phyloP scores from a whole-genome alignment of 2,113 vertebrate genomes.

The Macheiramphus alcinus region DNA sequence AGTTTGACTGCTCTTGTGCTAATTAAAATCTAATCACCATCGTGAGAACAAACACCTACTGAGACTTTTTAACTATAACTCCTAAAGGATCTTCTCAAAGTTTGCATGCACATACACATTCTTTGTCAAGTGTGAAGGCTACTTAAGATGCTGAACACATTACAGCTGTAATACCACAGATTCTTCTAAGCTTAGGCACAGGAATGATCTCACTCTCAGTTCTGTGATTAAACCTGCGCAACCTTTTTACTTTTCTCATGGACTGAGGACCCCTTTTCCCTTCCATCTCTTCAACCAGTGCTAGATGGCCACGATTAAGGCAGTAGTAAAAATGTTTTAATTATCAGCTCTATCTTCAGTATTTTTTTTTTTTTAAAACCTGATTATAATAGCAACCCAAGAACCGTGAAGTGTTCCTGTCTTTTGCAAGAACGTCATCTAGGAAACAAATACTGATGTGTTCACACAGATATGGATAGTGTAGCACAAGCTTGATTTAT shows the following conservation, averaged over 20 bases:
- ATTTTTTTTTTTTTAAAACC: background rate
- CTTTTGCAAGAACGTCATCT: background rate
- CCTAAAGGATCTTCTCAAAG: background rate
- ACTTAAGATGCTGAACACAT: background rate
- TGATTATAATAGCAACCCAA: background rate
- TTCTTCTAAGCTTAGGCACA: background rate
- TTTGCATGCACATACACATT: background rate
- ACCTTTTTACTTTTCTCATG: background rate
- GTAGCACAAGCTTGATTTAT: background rate
- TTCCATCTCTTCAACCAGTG: background rate
- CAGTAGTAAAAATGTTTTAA: background rate
- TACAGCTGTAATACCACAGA: background rate
- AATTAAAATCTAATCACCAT: slow-evolving; percentile 61
- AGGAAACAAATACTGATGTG: background rate
- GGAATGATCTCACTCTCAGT: background rate
- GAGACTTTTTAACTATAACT: slow-evolving; percentile 21
- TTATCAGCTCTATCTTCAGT: background rate
- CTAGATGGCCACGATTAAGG: accelerated
- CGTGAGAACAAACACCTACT: slow-evolving; percentile 33
- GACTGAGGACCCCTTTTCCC: background rate
- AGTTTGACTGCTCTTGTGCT: slow-evolving; percentile 23
- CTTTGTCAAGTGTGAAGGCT: background rate
- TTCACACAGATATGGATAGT: background rate
- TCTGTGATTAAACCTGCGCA: background rate
- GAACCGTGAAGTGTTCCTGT: background rate